Conservation (phyloP, 2,797 vertebrate genomes). For the Pterois miles region DNA sequence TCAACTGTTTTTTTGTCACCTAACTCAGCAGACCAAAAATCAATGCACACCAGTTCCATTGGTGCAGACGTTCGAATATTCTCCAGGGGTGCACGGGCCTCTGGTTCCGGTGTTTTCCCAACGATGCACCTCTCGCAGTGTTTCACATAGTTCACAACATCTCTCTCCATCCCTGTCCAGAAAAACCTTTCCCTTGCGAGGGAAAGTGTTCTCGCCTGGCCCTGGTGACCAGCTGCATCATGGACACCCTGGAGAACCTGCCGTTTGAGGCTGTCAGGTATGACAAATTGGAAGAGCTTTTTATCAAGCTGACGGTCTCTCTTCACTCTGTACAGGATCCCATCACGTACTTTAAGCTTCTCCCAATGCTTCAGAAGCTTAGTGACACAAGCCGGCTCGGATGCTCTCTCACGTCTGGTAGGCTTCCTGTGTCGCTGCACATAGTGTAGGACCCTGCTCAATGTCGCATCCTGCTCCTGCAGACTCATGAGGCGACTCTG, state of each 20-base stretch:
- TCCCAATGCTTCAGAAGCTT: neutral
- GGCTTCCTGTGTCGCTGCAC: neutral
- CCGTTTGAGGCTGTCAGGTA: neutral
- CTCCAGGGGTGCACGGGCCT: too few species aligned
- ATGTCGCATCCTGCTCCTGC: too few species aligned
- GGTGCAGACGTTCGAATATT: too few species aligned
- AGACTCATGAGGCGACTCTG: too few species aligned
- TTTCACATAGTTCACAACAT: constrained; percentile 1
- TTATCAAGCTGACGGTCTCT: neutral
- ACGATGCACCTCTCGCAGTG: too few species aligned
- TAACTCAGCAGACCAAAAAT: too few species aligned
- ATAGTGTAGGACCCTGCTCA: neutral
- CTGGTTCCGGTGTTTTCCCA: too few species aligned
- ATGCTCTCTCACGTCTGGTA: neutral
- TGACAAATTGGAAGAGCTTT: neutral
- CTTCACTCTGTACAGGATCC: neutral
- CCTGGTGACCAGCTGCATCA: constrained; percentile 10
- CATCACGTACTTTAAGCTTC: neutral
- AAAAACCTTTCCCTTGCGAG: constrained; percentile 6
- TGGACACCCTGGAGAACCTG: neutral
- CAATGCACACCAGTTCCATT: too few species aligned
- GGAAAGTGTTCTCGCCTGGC: neutral
- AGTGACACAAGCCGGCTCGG: neutral
- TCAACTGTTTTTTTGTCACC: too few species aligned
- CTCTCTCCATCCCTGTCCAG: neutral